Base-by-base conservation (phyloP, 2,888 invertebrate species). In the Nomada hirtipes region DNA sequence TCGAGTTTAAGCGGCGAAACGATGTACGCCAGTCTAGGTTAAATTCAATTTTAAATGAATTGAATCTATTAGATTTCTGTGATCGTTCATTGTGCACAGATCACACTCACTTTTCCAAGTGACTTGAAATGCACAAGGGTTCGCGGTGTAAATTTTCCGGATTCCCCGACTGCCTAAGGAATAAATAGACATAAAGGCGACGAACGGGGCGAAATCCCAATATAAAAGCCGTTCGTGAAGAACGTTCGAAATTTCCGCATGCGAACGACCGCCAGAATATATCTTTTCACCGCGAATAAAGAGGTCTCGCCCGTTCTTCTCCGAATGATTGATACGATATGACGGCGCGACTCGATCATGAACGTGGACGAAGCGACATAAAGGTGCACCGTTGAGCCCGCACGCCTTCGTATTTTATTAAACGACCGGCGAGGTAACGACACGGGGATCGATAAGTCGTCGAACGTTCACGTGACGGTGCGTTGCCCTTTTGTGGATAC, bases 401-500 rank as follows among this genome's bases (percentile, higher is more conserved):
- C 42, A 26, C 55, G 15, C n/a, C 76, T 60, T 86, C 84, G 82
- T 88, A 82, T 86, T 88, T 88, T 87, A 87, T 88, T 89, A 87
- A 87, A 85, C 88, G 79, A 78, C 75, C 77, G 42, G 52, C 83
- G 78, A 73, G 79, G 36, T 77, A 73, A 52, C 52, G 60, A 23
- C 36, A 20, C 29, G n/a, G 20, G 60, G 76, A 89, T 89, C 89
- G 83, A 89, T 88, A 87, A 82, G 83, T 83, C 83, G 86, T 72
- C 82, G 84, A 79, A 87, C 83, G 86, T 78, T 73, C 71, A 81
- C 79, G 75, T 79, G 68, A 61, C 73, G 79, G 84, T 86, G 84
- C 89, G 83, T 83, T 79, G 86, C 76, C 79, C 85, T 74, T 79
- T 85, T 83, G 82, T 65, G 65, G 84, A 78, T 71, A 78, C 42